Evolutionary conservation across 2,888 invertebrate species (phyloP), one percentile per base, ranked within the genome.

Genomic region (Epistrophe eligans): DNA sequence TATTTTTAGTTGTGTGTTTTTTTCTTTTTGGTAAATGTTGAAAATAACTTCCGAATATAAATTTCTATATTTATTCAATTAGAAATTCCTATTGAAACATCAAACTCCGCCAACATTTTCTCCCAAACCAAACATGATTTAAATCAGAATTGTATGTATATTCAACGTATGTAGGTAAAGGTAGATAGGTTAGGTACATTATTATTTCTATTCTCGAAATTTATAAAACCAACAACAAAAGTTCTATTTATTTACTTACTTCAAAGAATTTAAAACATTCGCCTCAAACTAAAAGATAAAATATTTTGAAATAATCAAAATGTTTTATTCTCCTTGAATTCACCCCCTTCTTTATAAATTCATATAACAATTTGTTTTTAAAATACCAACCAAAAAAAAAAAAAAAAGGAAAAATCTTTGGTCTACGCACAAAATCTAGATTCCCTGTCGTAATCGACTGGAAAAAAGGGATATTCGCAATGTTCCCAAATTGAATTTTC

Each of bases 401-500:
- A 32, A 52, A 71, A 64, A 62, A 32, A n/a, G 64, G 32, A 32
- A 35, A 52, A 71, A 64, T 55, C 48, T 62, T 58, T 17, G 62
- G 13, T 70, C 40, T 62, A 74, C 43, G 73, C 40, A 79, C 13
- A 55, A 40, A 76, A 79, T 79, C 38, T 66, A 43, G 71, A 85
- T 74, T 82, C 82, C 71, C 76, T 11, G n/a, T 76, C 35, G 77
- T 87, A 82, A 87, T 87, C 87, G 87, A 87, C 64, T 79, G 79
- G 74, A 79, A 82, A 87, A 79, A 83, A 50, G 55, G 82, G 77
- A 85, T 81, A 77, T 77, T 77, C 76, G 76, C 79, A 82, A 87
- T 87, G 82, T 62, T 87, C 24, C 40, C 55, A 87, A 87, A 87
- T 87, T 82, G 83, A 87, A 82, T 87, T 87, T 87, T 87, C 82